Evolutionary conservation across 1,140 invertebrate species (phyloP), one percentile per base, ranked within the genome.

Genomic region (Acromyrmex charruanus): DNA sequence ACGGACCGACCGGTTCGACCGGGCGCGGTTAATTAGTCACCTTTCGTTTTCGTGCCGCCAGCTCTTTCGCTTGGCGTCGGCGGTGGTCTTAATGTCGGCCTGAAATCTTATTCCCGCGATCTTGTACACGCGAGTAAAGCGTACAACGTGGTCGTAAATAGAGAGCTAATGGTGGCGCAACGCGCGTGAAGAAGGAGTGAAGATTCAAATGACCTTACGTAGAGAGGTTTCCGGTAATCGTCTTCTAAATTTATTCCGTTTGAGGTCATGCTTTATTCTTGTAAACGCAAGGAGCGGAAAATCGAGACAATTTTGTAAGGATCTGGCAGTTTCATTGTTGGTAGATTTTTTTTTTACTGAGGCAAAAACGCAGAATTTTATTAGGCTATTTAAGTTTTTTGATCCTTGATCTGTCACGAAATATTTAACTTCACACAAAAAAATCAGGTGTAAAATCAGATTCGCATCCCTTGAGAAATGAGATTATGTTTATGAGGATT

Each of bases 21-120:
- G 81, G 85, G 75, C 79, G 77, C 90, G 89, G 58, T 87, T 91
- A 91, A 91, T 91, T 90, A 91, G 59, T 74, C 85, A 87, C 87
- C 89, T 91, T 89, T 91, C 89, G 35, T 91, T 90, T 87, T 90
- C 89, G 85, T 74, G 39, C 66, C 75, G 61, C 59, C 74, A 59
- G 77, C 31, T 71, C 77, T 63, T 89, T 75, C 58, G 65, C 44
- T 59, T 39, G 61, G 55, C 66, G 55, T 55, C 39, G 59, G 28
- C 35, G n/a, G 14, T 53, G 35, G 58, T 71, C 28, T 49, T 31
- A 31, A 63, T 25, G 53, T 21, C 1, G 35, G 3, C 9, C 39
- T 77, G 35, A 44, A 77, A 44, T 77, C 55, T 44, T 77, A 58
- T 7, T 58, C 9, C n/a, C 16, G 74, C 35, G 71, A 55, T 72